Base-by-base conservation (phyloP, 2,113 vertebrate species). In the Pipa parva region DNA sequence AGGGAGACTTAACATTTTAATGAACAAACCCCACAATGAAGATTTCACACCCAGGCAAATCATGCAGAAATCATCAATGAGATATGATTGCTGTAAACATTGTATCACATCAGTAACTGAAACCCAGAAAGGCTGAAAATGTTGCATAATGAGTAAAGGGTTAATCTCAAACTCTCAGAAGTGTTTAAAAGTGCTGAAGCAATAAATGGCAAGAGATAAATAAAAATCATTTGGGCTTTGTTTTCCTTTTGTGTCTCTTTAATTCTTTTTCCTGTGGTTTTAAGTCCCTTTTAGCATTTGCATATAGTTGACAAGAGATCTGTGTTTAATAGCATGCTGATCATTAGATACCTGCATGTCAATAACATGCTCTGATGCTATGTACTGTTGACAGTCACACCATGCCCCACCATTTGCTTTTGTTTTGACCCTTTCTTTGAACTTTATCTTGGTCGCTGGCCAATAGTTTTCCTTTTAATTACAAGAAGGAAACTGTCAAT, bases 401-500 rank as follows among this genome's bases (percentile, higher is more conserved):
- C 78, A 77, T 80, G 85, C 88, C 85, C 87, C 87, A 84, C 84
- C 80, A 86, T 87, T 91, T 90, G 89, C 90, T 91, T 93, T 95
- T 93, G 92, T 90, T 90, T 87, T 98, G 97, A 98, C 90, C 95
- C 91, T 89, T 87, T 95, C 94, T 97, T 97, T 99, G 97, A 99
- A 99, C 97, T 99, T 98, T 98, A 95, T 97, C 94, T 97, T 97
- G 95, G 95, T 97, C 87, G 91, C 90, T 72, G 83, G 93, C 95
- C 96, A 97, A 92, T 93, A 92, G 91, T 93, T 97, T 94, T 97
- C 94, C 92, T 92, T 97, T 97, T 98, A 99, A 99, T 99, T 99
- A 98, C 97, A 98, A 97, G 96, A 93, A 94, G 95, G 94, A 93
- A 95, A 92, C 93, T 98, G 97, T 98, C 97, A 94, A 99, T 99